Evolutionary conservation across 2,113 vertebrate species (phyloP).

Genomic region (Urocolius indicus): DNA sequence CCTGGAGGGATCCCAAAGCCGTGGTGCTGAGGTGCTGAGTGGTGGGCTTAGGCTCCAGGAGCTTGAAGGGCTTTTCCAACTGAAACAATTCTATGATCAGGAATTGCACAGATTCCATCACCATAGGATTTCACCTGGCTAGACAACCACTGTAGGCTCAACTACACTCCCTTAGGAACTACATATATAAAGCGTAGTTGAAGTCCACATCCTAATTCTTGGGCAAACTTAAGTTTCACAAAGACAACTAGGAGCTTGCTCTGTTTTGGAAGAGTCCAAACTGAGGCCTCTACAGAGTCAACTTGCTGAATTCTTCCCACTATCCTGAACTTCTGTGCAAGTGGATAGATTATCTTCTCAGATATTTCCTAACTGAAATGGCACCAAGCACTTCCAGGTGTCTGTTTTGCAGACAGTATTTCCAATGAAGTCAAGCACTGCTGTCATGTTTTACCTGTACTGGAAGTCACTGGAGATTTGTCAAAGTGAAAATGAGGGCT

Average conservation of each 20-base stretch:
- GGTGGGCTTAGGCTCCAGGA: no score
- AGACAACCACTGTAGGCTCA: not conserved
- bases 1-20: no score
- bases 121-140: not conserved
- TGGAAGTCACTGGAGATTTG: not conserved
- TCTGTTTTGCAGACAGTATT: not conserved
- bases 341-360: not conserved
- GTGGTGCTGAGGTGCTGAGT: no score
- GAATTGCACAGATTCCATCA: not conserved
- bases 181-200: not conserved
- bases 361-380: not conserved
- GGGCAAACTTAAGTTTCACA: not conserved
- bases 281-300: not conserved
- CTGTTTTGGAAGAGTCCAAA: not conserved
- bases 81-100: no score
- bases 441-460: not conserved
- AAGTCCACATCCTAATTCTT: not conserved
- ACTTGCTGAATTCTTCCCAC: not conserved
- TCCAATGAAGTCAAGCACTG: not conserved
- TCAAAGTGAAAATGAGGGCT: rapidly evolving
- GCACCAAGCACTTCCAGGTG: not conserved
- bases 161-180: rapidly evolving
- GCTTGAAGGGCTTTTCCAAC: no score
- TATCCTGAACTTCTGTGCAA: not conserved
- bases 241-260: not conserved